Base-by-base conservation (phyloP, 1,140 invertebrate genomes). In the Chionoecetes opilio region DNA sequence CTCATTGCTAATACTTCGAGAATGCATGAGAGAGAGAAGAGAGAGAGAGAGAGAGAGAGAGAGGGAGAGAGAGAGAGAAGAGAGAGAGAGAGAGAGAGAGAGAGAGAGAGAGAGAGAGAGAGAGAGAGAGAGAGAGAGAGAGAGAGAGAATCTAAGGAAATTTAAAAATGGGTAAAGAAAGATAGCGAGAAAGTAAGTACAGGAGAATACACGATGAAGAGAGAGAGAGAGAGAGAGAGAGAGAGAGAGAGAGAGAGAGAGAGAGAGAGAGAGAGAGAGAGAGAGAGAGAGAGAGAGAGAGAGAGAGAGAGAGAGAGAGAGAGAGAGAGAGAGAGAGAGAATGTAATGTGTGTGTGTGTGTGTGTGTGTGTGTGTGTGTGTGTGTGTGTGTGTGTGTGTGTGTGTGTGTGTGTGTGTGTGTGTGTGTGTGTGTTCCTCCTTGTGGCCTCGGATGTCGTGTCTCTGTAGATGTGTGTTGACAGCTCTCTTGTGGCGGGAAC, bases 131-230 rank as follows among this genome's bases (percentile, higher is more conserved):
- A 35, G 86, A 35, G 86, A 88, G 38, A 37, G 85, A 87, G 85
- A 87, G 85, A 87, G 63, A 75, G 63, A 75, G 63, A 75, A n/a
- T 75, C 63, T 3, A 75, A 75, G 63, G 63, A n/a, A 75, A 75
- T 26, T 8, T 75, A 26, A 75, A 26, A n/a, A 75, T 75, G 63
- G 63, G 63, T n/a, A 75, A 75, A 21, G 63, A n/a, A 26, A 75
- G 21, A 75, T 26, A 75, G 63, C 21, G 63, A 75, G 26, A 8
- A 21, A 75, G 63, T 0, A 46, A 46, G 41, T 5, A 46, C 5
- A 14, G 41, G 14, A 46, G 41, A 46, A 46, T 46, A 14, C 5
- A 46, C 5, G 41, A 46, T 5, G 41, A n/a, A 8, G 63, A n/a
- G 8, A 8, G 63, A n/a, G n/a, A 75, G 53, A 63, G 9, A 63